These are phyloP conservation scores for Sylvilagus bachmani DNA, from an alignment of 2,113 vertebrate species.

Conservation along the genomic window DNA sequence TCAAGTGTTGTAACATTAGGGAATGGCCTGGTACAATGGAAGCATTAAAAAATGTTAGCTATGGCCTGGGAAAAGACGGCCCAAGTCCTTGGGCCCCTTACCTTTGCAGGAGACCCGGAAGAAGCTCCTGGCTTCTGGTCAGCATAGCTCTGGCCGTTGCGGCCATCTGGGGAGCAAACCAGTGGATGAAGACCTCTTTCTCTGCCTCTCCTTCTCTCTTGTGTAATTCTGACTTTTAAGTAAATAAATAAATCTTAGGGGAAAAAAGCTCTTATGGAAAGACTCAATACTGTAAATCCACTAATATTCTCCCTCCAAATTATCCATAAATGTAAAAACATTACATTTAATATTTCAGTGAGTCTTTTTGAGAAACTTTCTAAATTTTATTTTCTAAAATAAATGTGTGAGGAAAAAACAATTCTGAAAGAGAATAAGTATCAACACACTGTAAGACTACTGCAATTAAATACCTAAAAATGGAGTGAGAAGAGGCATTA, in stretches of 20 bases:
- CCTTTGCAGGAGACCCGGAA: too few species aligned
- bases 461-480: neutral
- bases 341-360: neutral
- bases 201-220: too few species aligned
- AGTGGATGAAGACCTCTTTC: too few species aligned
- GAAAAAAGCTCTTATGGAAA: neutral
- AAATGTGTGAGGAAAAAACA: neutral
- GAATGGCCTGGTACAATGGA: neutral
- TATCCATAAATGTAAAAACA: constrained; percentile 22
- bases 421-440: neutral
- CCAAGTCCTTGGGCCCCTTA: too few species aligned
- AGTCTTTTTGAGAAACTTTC: constrained; percentile 20
- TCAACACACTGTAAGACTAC: neutral
- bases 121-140: too few species aligned
- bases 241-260: too few species aligned
- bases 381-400: constrained; percentile 54
- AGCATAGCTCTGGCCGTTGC: too few species aligned
- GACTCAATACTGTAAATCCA: neutral
- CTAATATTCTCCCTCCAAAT: neutral
- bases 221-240: too few species aligned
- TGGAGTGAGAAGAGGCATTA: neutral
- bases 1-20: neutral
- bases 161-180: too few species aligned
- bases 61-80: neutral
- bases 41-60: neutral